Evolutionary conservation across 2,888 invertebrate species (phyloP), one percentile per base, ranked within the genome.

Genomic region (Trilocha varians): DNA sequence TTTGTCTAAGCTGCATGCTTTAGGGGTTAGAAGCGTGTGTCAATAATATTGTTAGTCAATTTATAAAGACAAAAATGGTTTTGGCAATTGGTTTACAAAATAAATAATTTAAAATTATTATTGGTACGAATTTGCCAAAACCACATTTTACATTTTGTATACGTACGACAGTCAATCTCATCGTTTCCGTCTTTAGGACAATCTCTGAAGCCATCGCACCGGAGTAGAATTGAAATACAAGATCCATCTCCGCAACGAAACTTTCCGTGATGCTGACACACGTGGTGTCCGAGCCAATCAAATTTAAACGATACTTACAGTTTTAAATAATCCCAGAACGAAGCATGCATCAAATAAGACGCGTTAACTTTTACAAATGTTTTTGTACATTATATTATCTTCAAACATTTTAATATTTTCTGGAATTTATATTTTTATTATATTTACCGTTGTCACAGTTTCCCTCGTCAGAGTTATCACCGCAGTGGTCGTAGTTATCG

Each of bases 201-300:
- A 77, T 95, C 91, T 62, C 87, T 86, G 58, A 87, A 88, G 45
- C 92, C 91, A 68, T 95, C 91, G 70, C 95, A 95, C 39, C 91
- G 88, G 50, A 89, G 79, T 36, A 87, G 73, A 50, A 89, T 85
- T 36, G 91, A 90, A 57, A 95, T 90, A 70, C 94, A 94, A 56
- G 88, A 87, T 39, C 92, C 91, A 70, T 93, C 92, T 44, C 82
- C 85, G 72, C 95, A 95, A 49, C 89, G 89, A 76, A 92, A 94
- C 61, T 82, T 85, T 34, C 89, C 89, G 17, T 84, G 74, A 15
- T 85, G 77, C 50, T 77, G 60, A 49, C 83, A 87, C 0, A 77
- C 72, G 39, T 76, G 70, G 42, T 59, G 57, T 8, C 83, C 84
- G 38, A 67, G 63, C 83, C 82, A 85, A 48, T 61, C 58, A 2